Conservation (phyloP, 2,888 invertebrate species). For the Ametastegia equiseti region DNA sequence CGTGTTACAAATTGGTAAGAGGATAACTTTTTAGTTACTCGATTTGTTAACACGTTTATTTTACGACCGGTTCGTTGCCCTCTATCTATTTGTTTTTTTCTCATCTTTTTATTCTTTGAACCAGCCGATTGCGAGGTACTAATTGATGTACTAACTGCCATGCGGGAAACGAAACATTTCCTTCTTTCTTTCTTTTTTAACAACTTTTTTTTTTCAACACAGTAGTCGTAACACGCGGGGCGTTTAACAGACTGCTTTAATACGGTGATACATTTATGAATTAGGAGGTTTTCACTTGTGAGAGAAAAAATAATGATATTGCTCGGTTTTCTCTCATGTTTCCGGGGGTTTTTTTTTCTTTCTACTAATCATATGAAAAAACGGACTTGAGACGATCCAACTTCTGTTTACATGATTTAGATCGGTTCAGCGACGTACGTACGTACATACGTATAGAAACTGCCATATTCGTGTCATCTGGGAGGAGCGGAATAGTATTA, state of each 20-base stretch:
- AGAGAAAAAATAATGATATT: not conserved
- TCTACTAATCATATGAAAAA: too few relatives aligned
- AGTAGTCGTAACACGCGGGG: not conserved
- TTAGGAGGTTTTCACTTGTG: not conserved
- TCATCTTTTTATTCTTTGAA: not conserved
- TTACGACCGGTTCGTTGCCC: constrained; percentile 34
- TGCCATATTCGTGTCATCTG: not conserved
- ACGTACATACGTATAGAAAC: not conserved
- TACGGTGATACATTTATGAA: not conserved
- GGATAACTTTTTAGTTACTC: constrained; percentile 33
- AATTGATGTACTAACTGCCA: constrained; percentile 33
- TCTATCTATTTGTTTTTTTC: not conserved
- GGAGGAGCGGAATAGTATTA: not conserved
- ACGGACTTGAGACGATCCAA: not conserved
- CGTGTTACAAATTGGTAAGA: not conserved
- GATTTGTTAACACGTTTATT: constrained; percentile 38
- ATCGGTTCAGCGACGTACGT: not conserved
- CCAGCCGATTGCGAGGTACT: constrained; percentile 17
- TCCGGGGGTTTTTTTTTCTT: too few relatives aligned
- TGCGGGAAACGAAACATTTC: constrained; percentile 4
- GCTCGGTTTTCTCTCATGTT: too few relatives aligned
- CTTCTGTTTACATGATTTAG: not conserved
- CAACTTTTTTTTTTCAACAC: not conserved
- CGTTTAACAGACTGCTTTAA: not conserved
- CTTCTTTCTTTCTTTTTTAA: not conserved